Evolutionary conservation across 2,113 vertebrate species (phyloP).

Genomic region (Ciconia boyciana): DNA sequence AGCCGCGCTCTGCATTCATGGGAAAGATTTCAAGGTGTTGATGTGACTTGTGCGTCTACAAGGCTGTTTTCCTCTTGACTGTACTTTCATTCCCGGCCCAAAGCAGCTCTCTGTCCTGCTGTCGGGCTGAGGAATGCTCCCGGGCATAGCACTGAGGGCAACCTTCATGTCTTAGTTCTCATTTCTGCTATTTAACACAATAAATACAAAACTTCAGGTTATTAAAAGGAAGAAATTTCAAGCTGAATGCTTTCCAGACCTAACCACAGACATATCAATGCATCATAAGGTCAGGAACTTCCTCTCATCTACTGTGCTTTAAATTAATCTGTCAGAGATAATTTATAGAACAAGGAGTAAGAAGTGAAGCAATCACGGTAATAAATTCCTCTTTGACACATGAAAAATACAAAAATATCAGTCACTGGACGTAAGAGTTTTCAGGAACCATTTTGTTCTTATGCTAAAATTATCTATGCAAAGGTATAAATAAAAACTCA

Average conservation of each 20-base stretch:
- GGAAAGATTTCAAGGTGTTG: not conserved
- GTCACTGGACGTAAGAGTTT: not conserved
- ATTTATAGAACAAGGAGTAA: not conserved
- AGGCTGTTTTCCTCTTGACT: not conserved
- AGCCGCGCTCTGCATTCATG: fast-evolving
- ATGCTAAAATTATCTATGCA: not conserved
- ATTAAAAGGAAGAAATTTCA: not conserved
- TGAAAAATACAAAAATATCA: not conserved
- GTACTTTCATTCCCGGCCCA: not conserved
- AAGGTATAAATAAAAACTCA: not conserved
- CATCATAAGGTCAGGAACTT: not conserved
- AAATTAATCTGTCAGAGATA: not conserved
- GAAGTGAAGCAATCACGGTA: not conserved
- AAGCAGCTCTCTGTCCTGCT: not conserved
- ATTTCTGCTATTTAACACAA: not conserved
- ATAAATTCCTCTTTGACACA: not conserved
- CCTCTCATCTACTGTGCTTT: not conserved
- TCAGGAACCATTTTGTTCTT: not conserved
- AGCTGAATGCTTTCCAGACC: not conserved
- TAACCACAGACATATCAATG: not conserved
- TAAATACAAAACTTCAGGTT: not conserved
- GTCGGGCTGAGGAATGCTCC: not conserved
- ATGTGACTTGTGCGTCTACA: fast-evolving
- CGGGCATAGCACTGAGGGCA: fast-evolving
- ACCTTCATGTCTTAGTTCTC: not conserved